Evolutionary conservation across 2,797 vertebrate genomes (phyloP).

Genomic region (Etheostoma perlongum): DNA sequence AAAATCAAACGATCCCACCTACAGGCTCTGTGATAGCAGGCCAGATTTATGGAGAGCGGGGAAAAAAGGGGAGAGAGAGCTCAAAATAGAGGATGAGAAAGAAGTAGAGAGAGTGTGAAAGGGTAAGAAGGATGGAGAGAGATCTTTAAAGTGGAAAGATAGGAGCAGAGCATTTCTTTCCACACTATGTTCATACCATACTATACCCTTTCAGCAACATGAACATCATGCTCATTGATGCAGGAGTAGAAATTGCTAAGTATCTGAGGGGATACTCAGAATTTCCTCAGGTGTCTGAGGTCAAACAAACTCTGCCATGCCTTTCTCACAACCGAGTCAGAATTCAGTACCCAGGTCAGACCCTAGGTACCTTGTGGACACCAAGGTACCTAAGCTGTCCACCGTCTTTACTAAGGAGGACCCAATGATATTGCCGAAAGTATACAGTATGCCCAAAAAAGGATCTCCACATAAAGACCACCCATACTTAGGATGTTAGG

Average conservation of each 20-base stretch:
- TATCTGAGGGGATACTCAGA: no score
- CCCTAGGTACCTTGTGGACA: no score
- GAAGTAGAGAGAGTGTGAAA: conserved; percentile 8
- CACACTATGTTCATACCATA: neutral
- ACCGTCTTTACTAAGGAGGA: no score
- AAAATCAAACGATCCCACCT: conserved; percentile 60
- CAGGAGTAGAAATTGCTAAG: neutral
- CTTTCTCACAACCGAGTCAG: no score
- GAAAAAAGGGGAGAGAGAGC: conserved; percentile 18
- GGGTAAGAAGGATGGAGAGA: conserved; percentile 9
- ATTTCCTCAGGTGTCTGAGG: no score
- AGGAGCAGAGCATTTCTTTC: neutral
- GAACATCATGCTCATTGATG: neutral
- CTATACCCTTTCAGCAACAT: neutral
- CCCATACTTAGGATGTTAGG: neutral
- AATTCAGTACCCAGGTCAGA: no score
- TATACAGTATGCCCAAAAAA: neutral
- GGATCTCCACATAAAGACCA: no score
- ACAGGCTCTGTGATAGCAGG: conserved; percentile 44
- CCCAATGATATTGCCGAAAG: no score
- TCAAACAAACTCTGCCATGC: no score
- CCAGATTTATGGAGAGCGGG: conserved; percentile 33
- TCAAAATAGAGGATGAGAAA: conserved; percentile 43
- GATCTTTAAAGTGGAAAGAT: conserved; percentile 8
- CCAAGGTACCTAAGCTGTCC: no score